Conservation (phyloP, 2,113 vertebrate species). For the Semicossyphus pulcher region DNA sequence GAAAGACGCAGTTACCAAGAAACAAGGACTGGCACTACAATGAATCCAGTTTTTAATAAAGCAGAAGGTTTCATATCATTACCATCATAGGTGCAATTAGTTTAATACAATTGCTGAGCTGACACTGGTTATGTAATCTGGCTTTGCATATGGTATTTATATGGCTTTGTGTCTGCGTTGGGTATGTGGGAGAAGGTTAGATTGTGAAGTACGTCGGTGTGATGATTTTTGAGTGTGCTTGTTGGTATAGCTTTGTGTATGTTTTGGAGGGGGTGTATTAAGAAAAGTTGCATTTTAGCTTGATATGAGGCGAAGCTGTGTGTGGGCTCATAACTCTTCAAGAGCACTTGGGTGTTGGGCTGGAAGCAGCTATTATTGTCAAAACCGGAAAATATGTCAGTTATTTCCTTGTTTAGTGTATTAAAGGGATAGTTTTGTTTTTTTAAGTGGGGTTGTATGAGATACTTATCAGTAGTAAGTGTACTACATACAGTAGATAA, state of each 20-base stretch:
- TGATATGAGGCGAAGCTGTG: slow-evolving; percentile 18
- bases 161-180: slow-evolving; percentile 25
- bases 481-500: too few species aligned
- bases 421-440: too few species aligned
- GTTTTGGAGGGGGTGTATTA: slow-evolving; percentile 14
- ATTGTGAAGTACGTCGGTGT: slow-evolving; percentile 18
- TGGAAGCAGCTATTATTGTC: not conserved
- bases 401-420: too few species aligned
- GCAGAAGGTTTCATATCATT: slow-evolving; percentile 5
- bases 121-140: slow-evolving; percentile 34
- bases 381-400: not conserved
- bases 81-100: not conserved
- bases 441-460: too few species aligned
- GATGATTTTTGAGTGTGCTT: slow-evolving; percentile 8
- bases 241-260: slow-evolving; percentile 11
- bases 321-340: slow-evolving; percentile 11
- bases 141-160: slow-evolving; percentile 17
- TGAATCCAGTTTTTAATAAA: slow-evolving; percentile 44
- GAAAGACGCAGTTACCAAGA: not conserved
- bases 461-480: too few species aligned
- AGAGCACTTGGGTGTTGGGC: not conserved
- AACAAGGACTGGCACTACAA: not conserved
- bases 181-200: slow-evolving; percentile 32
- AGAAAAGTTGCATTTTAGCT: slow-evolving; percentile 8
- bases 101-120: slow-evolving; percentile 27